Percentiles rank a stretch among this genome's conserved stretches.
phyloP scores from a whole-genome alignment of 92 coral and sea anemone genomes.

The Anthopleura xanthogrammica region DNA sequence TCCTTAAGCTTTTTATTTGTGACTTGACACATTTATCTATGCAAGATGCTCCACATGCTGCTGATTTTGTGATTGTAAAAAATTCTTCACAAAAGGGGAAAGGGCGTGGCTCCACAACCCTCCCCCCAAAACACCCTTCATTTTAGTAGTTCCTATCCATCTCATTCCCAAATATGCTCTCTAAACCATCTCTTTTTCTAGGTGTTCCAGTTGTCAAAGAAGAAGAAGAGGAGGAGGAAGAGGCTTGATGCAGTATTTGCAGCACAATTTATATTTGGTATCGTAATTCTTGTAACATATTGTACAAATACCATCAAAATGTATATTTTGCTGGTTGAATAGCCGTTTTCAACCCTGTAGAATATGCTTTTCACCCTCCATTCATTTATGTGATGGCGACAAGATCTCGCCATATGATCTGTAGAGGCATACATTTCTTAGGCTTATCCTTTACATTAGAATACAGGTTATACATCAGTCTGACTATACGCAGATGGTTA shows the following conservation, averaged over 20 bases:
- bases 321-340: background rate
- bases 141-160: background rate
- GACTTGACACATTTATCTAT: no score
- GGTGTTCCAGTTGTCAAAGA: constrained; percentile 93
- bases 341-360: background rate
- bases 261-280: background rate
- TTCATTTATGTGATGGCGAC: no score
- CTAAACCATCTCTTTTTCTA: constrained; percentile 7
- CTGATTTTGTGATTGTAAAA: no score
- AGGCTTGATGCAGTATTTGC: constrained; percentile 14
- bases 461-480: no score
- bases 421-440: no score
- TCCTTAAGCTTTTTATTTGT: no score
- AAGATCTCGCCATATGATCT: no score
- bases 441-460: no score
- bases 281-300: background rate
- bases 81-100: no score
- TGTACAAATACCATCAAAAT: background rate
- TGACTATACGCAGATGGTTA: no score
- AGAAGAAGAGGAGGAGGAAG: constrained; percentile 87
- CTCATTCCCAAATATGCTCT: background rate
- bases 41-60: no score
- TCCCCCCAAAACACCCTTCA: background rate
- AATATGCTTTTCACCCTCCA: background rate
- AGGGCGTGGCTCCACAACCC: background rate